phyloP scores from a whole-genome alignment of 1,140 invertebrate genomes.

The Aphaenogaster rudis region DNA sequence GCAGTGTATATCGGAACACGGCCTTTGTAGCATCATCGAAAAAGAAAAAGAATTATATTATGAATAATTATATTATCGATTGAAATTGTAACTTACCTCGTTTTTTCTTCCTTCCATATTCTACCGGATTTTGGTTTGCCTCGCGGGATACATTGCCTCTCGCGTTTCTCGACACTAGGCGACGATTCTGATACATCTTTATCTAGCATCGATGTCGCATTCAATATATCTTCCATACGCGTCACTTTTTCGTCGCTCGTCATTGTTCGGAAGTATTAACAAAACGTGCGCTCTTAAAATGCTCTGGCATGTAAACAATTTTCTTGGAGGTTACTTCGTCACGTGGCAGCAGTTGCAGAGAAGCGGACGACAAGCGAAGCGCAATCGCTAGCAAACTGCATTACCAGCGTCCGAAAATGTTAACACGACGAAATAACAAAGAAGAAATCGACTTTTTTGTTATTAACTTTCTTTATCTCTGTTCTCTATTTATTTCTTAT shows the following conservation, averaged over 20 bases:
- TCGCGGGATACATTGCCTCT: no score
- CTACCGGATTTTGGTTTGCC: no score
- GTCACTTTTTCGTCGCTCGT: slow-evolving; percentile 60
- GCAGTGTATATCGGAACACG: no score
- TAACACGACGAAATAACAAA: background rate
- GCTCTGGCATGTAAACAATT: slow-evolving; percentile 44
- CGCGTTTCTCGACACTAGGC: no score
- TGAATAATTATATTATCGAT: no score
- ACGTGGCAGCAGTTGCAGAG: slow-evolving; percentile 15
- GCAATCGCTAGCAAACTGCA: background rate
- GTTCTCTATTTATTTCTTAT: background rate
- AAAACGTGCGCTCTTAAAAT: background rate
- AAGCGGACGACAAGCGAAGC: background rate
- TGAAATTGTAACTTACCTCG: no score
- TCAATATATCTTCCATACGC: slow-evolving; percentile 69
- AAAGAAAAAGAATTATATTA: no score
- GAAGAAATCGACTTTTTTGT: background rate
- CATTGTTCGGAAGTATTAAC: background rate
- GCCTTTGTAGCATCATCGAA: no score
- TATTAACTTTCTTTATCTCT: background rate
- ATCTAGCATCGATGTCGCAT: background rate
- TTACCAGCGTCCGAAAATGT: background rate
- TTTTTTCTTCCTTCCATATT: no score
- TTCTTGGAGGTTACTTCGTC: slow-evolving; percentile 49
- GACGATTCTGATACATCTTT: slow-evolving; percentile 3